Evolutionary conservation across 1,140 invertebrate genomes (phyloP).

Genomic region (Bathynomus jamesi): DNA sequence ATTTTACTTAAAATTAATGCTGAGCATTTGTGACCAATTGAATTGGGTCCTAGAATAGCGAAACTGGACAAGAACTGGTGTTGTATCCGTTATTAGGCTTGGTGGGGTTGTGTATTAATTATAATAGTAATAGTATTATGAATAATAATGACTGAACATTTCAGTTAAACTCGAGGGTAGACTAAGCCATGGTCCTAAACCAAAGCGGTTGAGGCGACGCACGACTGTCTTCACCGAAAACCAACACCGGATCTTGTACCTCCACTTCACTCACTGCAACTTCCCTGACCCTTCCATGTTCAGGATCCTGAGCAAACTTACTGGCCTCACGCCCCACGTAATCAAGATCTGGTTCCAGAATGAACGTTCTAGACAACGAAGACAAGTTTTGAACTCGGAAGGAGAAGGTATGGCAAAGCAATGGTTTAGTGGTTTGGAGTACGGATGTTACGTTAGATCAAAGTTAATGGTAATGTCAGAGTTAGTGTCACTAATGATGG

Average conservation of each 20-base stretch:
- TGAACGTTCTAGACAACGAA: conserved; percentile 34
- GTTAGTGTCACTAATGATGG: neutral
- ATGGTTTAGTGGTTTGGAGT: no score
- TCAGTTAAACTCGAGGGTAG: no score
- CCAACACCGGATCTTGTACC: conserved; percentile 30
- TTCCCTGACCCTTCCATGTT: conserved; percentile 37
- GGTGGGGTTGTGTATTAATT: no score
- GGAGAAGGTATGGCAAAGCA: conserved; percentile 15
- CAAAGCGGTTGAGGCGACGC: conserved; percentile 10
- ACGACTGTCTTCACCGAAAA: conserved; percentile 35
- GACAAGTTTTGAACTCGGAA: conserved; percentile 19
- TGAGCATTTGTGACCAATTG: no score
- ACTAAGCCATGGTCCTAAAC: neutral
- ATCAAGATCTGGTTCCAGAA: conserved; percentile 38
- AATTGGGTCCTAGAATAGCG: no score
- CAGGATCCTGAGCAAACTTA: conserved; percentile 31
- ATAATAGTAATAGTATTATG: no score
- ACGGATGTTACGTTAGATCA: no score
- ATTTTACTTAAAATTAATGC: no score
- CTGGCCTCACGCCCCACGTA: conserved; percentile 27
- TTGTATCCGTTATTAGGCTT: no score
- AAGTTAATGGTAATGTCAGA: neutral
- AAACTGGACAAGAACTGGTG: no score
- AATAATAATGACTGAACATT: no score
- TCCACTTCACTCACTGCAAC: conserved; percentile 36